Evolutionary conservation across 2,113 vertebrate genomes (phyloP).

Genomic region (Dryoscopus gambensis): DNA sequence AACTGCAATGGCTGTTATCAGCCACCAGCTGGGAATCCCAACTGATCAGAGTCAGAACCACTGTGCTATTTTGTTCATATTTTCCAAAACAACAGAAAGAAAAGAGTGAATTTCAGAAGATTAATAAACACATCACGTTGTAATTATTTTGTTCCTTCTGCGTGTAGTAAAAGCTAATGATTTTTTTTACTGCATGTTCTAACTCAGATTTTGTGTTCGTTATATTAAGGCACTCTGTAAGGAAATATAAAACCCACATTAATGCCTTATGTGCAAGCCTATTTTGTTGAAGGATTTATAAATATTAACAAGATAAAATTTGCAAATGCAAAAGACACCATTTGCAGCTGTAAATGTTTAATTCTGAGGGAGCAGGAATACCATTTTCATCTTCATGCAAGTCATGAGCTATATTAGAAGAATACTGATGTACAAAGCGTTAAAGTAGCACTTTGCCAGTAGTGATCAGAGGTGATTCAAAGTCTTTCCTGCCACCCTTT

Average conservation of each 20-base stretch:
- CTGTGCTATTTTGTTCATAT: not conserved
- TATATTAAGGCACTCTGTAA: not conserved
- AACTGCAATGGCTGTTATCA: not conserved
- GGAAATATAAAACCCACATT: not conserved
- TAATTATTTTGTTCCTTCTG: not conserved
- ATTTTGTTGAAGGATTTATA: not conserved
- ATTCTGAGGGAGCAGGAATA: not conserved
- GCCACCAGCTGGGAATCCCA: not conserved
- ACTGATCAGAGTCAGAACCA: not conserved
- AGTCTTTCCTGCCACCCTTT: not conserved
- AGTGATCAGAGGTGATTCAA: not conserved
- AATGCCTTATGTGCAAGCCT: not conserved
- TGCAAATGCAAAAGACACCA: not conserved
- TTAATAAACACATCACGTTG: not conserved
- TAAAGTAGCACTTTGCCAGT: not conserved
- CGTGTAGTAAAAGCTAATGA: not conserved
- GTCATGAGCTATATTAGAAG: not conserved
- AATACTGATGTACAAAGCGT: not conserved
- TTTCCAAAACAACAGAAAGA: not conserved
- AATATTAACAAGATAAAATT: slow-evolving; percentile 35
- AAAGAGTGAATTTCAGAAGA: not conserved
- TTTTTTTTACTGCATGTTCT: not conserved
- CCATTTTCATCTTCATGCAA: not conserved
- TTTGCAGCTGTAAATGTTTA: slow-evolving; percentile 30
- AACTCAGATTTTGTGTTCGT: not conserved